phyloP scores from a whole-genome alignment of 2,888 invertebrate species.

The Diabrotica balteata region DNA sequence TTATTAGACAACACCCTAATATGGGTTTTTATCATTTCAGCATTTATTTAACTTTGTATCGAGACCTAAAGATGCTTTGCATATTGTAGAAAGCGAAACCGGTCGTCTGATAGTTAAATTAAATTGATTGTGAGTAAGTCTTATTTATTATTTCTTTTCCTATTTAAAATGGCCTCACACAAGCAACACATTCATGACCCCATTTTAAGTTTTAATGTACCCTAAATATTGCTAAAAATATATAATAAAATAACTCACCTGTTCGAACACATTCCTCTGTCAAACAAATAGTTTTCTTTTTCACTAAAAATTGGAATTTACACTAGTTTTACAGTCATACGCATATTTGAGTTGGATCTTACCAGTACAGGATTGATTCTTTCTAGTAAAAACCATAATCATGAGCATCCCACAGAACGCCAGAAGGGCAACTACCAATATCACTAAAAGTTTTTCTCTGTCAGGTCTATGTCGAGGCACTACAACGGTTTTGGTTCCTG shows the following conservation, averaged over 20 bases:
- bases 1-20: no score
- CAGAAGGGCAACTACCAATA: slow-evolving; percentile 50
- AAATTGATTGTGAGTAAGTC: no score
- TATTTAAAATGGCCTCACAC: no score
- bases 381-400: slow-evolving; percentile 50
- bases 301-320: slow-evolving; percentile 46
- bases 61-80: no score
- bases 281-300: slow-evolving; percentile 62
- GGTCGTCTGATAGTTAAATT: no score
- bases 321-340: not conserved
- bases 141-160: no score
- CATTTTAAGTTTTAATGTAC: no score
- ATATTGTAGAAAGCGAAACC: no score
- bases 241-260: slow-evolving; percentile 58
- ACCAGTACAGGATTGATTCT: slow-evolving; percentile 50
- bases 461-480: slow-evolving; percentile 46
- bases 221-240: no score
- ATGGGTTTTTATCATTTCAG: no score
- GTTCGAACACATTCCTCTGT: slow-evolving; percentile 72
- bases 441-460: slow-evolving; percentile 54
- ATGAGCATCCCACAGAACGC: slow-evolving; percentile 51
- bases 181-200: no score
- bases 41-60: no score
- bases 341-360: slow-evolving; percentile 38
- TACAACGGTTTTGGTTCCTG: slow-evolving; percentile 55